Evolutionary conservation across 2,888 invertebrate species (phyloP).

Genomic region (Hemistola chrysoprasaria): DNA sequence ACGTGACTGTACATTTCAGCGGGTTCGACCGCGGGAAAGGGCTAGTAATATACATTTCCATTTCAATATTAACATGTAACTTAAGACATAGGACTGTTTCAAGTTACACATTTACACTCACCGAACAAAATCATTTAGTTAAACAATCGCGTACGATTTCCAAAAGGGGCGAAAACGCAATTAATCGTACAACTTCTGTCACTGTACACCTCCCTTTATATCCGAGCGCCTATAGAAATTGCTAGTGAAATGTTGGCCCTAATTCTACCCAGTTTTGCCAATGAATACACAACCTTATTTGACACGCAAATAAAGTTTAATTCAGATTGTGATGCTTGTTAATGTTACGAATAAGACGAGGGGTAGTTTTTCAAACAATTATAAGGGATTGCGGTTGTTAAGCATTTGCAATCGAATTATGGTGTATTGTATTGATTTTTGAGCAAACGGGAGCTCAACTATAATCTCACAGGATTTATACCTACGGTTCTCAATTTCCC

Average conservation of each 20-base stretch:
- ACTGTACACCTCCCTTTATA: conserved; percentile 38
- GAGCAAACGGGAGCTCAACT: conserved; percentile 11
- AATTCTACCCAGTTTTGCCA: conserved; percentile 18
- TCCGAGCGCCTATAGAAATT: conserved; percentile 15
- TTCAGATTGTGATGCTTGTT: not conserved
- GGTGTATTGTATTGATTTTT: conserved; percentile 47
- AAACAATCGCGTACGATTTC: conserved; percentile 51
- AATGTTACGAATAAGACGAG: conserved; percentile 40
- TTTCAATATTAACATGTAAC: conserved; percentile 7
- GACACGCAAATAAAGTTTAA: not conserved
- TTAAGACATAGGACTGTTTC: conserved; percentile 12
- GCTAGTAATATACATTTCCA: no score
- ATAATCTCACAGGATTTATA: no score
- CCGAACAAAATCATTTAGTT: conserved; percentile 53
- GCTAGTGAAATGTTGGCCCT: conserved; percentile 18
- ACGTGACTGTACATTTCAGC: no score
- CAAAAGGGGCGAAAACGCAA: conserved; percentile 67
- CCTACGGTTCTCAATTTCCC: no score
- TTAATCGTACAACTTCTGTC: conserved; percentile 74
- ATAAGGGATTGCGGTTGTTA: conserved; percentile 67
- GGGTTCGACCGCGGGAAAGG: no score
- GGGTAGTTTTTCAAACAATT: conserved; percentile 73
- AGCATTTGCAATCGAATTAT: conserved; percentile 58
- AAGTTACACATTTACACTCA: no score
- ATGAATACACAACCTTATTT: not conserved